Evolutionary conservation across 1,140 invertebrate genomes (phyloP).

Genomic region (Drosophila sucinea): DNA sequence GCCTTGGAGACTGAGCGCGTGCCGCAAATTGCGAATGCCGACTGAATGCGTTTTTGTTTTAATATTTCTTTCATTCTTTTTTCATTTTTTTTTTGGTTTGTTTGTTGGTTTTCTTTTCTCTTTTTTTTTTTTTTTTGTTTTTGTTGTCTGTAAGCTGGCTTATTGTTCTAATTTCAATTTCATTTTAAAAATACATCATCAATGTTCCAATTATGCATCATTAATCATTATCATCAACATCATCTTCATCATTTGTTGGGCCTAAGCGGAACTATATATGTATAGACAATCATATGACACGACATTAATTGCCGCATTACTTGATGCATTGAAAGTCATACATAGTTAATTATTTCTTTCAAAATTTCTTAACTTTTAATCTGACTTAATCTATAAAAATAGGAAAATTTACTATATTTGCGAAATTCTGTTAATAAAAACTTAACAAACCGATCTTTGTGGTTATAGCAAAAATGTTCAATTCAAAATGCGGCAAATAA

Average conservation of each 20-base stretch:
- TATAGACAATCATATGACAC: background rate
- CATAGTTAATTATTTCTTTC: background rate
- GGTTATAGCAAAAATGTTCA: background rate
- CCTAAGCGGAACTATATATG: slow-evolving; percentile 1
- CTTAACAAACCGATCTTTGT: too few relatives aligned
- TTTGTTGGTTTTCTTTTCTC: background rate
- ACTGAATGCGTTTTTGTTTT: background rate
- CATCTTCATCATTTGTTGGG: background rate
- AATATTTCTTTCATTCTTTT: background rate
- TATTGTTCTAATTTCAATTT: slow-evolving; percentile 37
- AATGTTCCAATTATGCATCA: background rate
- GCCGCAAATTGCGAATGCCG: slow-evolving; percentile 25
- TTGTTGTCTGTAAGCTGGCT: slow-evolving; percentile 62
- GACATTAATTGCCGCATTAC: slow-evolving; percentile 1
- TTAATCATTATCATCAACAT: background rate
- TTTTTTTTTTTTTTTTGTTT: background rate
- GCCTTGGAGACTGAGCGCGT: slow-evolving; percentile 64
- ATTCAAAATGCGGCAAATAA: too few relatives aligned
- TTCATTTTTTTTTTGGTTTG: background rate
- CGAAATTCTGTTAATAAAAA: too few relatives aligned
- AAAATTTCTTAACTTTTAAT: too few relatives aligned
- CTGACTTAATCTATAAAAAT: too few relatives aligned
- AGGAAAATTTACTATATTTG: too few relatives aligned
- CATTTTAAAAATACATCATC: slow-evolving; percentile 17
- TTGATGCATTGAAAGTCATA: too few relatives aligned